Percentiles rank a stretch among this genome's conserved stretches.
Conservation (phyloP, 1,140 invertebrate species). For the Brachionus rotundiformis region DNA sequence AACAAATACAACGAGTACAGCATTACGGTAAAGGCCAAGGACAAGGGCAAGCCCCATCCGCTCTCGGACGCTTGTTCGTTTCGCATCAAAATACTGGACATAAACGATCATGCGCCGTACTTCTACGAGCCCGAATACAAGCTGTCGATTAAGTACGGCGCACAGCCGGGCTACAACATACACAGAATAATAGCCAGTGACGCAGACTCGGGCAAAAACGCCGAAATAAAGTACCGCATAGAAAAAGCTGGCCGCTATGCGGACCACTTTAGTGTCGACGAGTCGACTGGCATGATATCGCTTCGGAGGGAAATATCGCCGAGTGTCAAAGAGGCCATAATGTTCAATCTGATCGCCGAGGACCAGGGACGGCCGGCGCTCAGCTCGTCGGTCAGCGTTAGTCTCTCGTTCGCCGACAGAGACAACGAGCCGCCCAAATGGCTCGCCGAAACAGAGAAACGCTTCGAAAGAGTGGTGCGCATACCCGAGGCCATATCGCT, state of each 20-base stretch:
- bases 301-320: background rate
- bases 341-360: conserved; percentile 34
- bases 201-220: conserved; percentile 50
- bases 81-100: conserved; percentile 26
- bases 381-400: background rate
- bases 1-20: conserved; percentile 54
- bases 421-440: conserved; percentile 46
- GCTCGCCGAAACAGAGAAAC: conserved; percentile 29
- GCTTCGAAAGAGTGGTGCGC: conserved; percentile 16
- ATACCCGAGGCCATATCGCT: conserved; percentile 23
- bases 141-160: conserved; percentile 27
- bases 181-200: conserved; percentile 44
- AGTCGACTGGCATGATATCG: conserved; percentile 37
- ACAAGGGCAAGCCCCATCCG: conserved; percentile 54
- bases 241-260: conserved; percentile 5
- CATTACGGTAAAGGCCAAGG: conserved; percentile 56
- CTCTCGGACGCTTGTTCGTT: conserved; percentile 41
- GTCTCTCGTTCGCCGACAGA: conserved; percentile 30
- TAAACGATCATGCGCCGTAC: conserved; percentile 51
- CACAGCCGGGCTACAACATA: conserved; percentile 30
- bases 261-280: conserved; percentile 31
- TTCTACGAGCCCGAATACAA: conserved; percentile 50
- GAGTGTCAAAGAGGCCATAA: background rate
- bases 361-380: background rate
- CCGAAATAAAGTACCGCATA: conserved; percentile 45